phyloP scores from a whole-genome alignment of 2,888 invertebrate genomes.

The Deilephila elpenor region DNA sequence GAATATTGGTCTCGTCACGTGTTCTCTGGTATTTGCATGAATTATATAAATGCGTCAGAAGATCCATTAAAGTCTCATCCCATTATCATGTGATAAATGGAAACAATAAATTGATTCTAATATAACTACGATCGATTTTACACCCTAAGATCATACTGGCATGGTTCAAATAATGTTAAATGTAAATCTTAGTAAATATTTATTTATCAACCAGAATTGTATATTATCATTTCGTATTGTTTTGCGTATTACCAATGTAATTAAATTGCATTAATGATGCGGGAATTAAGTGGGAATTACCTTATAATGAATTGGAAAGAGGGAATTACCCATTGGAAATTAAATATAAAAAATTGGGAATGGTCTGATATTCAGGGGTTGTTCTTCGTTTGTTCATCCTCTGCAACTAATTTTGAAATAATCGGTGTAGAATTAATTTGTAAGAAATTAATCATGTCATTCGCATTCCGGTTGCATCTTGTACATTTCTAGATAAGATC shows the following conservation, averaged over 20 bases:
- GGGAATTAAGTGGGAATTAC: neutral
- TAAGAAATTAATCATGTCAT: no score
- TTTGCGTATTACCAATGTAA: constrained; percentile 16
- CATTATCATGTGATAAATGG: constrained; percentile 12
- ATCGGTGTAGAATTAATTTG: no score
- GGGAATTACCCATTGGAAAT: no score
- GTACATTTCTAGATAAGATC: no score
- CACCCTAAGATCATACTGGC: neutral
- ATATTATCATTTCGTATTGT: neutral
- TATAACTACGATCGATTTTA: neutral
- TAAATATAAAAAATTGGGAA: no score
- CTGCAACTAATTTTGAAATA: no score
- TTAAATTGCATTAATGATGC: neutral
- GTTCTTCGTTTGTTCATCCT: no score
- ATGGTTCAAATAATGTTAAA: neutral
- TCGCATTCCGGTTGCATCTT: no score
- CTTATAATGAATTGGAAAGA: no score
- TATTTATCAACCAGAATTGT: constrained; percentile 10
- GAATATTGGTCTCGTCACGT: neutral
- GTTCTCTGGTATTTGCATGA: neutral
- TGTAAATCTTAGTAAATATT: neutral
- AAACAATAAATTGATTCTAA: neutral
- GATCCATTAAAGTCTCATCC: constrained; percentile 20
- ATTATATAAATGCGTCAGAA: constrained; percentile 5
- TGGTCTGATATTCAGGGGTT: no score